Conservation (phyloP, 1,140 invertebrate species). For the Argopecten irradians region DNA sequence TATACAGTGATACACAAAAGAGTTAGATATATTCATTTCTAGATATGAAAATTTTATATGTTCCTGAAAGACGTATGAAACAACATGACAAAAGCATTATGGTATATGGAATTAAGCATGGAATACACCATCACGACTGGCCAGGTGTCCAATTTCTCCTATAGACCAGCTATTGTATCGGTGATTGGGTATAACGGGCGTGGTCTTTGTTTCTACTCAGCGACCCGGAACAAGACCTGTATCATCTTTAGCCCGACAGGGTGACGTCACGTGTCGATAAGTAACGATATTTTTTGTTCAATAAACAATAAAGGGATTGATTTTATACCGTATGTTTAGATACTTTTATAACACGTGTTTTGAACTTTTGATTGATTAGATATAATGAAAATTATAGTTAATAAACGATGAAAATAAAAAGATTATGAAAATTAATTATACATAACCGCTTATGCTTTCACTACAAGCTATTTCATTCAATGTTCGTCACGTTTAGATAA, state of each 20-base stretch:
- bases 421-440: too few species aligned
- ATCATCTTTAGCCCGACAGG: neutral
- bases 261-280: neutral
- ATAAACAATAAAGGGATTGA: neutral
- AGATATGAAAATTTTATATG: neutral
- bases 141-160: slow-evolving; percentile 20
- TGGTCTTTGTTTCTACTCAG: neutral
- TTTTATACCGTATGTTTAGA: too few species aligned
- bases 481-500: too few species aligned
- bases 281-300: neutral
- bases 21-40: neutral
- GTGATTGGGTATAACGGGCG: neutral
- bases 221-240: neutral
- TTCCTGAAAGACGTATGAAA: neutral
- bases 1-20: too few species aligned
- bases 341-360: too few species aligned
- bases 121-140: neutral
- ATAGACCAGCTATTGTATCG: neutral
- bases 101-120: neutral
- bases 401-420: too few species aligned
- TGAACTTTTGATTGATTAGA: too few species aligned
- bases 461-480: too few species aligned
- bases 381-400: too few species aligned
- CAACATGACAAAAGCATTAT: neutral
- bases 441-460: too few species aligned